phyloP scores from a whole-genome alignment of 2,113 vertebrate species.

The Microcebus lehilahytsara region DNA sequence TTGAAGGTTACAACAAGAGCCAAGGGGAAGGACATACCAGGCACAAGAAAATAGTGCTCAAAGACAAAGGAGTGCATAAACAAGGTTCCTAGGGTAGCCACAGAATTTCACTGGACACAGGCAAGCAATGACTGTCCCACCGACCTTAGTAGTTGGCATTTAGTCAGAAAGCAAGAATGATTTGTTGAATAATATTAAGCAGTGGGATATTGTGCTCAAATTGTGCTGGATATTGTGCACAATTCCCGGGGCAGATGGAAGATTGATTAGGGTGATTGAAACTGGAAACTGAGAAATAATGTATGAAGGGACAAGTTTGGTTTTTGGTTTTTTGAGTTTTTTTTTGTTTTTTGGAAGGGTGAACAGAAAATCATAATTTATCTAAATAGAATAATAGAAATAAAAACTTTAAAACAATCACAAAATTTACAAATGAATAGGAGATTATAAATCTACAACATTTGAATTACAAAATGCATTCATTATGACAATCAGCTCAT shows the following conservation, averaged over 20 bases:
- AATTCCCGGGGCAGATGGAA: not conserved
- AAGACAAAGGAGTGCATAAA: not conserved
- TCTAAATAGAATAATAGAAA: slow-evolving; percentile 87
- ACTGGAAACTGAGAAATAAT: not conserved
- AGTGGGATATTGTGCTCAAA: not conserved
- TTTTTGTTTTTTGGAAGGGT: slow-evolving; percentile 38
- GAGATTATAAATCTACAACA: slow-evolving; percentile 89
- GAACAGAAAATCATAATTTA: slow-evolving; percentile 87
- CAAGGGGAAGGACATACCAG: not conserved
- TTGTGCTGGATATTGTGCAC: not conserved
- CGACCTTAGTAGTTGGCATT: not conserved
- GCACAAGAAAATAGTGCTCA: not conserved
- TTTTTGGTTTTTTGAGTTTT: no score
- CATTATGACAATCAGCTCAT: slow-evolving; percentile 81
- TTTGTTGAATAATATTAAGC: not conserved
- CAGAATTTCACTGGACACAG: not conserved
- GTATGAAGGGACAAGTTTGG: not conserved
- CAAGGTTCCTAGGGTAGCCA: not conserved
- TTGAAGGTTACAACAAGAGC: not conserved
- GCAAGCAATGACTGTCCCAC: not conserved
- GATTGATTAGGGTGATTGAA: not conserved
- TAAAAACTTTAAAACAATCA: slow-evolving; percentile 87
- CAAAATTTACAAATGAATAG: slow-evolving; percentile 92
- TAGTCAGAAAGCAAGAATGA: not conserved
- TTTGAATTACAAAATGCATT: slow-evolving; percentile 86